A percentile compares a stretch with the other conserved stretches of the same genome.
Evolutionary conservation across 1,140 invertebrate genomes (phyloP).

Genomic region (Pseudomyrmex cubaensis): DNA sequence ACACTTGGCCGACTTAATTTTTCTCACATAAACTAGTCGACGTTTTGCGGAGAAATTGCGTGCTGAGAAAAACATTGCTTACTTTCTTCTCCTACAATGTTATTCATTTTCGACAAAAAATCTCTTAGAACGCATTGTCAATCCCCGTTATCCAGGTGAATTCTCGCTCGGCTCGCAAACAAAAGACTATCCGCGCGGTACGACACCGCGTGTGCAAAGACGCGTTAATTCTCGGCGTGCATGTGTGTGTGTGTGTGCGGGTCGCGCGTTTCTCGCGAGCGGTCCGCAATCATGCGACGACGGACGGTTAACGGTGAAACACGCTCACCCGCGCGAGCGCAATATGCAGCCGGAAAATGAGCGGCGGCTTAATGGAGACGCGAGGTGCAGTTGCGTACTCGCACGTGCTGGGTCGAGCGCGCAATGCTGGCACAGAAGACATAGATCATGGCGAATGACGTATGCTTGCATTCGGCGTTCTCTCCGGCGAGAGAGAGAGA

Average conservation of each 20-base stretch:
- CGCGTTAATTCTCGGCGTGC: background rate
- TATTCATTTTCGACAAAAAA: no score
- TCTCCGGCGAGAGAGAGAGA: constrained; percentile 43
- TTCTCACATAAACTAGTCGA: background rate
- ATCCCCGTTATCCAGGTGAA: background rate
- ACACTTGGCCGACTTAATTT: background rate
- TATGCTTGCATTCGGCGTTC: constrained; percentile 81
- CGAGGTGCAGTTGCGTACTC: constrained; percentile 43
- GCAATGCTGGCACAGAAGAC: constrained; percentile 77
- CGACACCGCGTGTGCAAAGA: background rate
- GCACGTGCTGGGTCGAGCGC: constrained; percentile 27
- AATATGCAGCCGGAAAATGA: constrained; percentile 71
- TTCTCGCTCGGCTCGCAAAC: background rate
- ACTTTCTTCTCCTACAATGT: no score
- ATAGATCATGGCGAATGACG: constrained; percentile 84
- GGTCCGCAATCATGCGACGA: constrained; percentile 25
- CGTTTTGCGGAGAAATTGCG: background rate
- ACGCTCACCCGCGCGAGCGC: background rate
- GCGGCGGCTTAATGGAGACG: constrained; percentile 75
- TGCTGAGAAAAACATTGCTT: no score
- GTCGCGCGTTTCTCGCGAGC: constrained; percentile 3
- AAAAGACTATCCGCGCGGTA: background rate
- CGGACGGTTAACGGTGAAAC: constrained; percentile 3
- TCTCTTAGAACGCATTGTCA: no score
- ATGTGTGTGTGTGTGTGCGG: background rate